Evolutionary conservation across 2,888 invertebrate genomes (phyloP).

Genomic region (Branchellion lobata): DNA sequence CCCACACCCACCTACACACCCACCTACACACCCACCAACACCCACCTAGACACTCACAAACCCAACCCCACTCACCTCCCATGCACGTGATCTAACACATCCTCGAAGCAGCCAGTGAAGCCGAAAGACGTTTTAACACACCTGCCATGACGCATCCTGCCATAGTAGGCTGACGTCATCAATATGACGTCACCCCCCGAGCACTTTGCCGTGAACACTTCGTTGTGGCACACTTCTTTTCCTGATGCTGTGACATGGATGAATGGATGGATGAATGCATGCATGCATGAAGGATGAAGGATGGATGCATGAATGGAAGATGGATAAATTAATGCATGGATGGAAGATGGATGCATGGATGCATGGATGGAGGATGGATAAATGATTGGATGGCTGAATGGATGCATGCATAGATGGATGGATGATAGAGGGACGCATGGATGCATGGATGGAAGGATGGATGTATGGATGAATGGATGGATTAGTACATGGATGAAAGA

Average conservation of each 20-base stretch:
- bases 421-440: background rate
- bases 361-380: background rate
- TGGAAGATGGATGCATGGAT: background rate
- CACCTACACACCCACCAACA: background rate
- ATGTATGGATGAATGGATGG: background rate
- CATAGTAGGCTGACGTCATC: constrained; percentile 46
- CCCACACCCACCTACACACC: background rate
- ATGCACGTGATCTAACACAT: constrained; percentile 45
- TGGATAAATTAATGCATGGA: background rate
- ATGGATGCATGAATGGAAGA: background rate
- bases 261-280: background rate
- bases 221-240: constrained; percentile 46
- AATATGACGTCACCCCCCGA: constrained; percentile 44
- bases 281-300: background rate
- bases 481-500: too few relatives aligned
- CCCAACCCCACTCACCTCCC: constrained; percentile 19
- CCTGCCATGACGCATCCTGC: constrained; percentile 46
- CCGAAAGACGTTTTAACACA: constrained; percentile 46
- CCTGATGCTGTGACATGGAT: background rate
- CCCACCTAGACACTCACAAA: background rate
- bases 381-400: background rate
- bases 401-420: background rate
- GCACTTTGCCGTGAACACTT: constrained; percentile 46
- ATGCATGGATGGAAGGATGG: background rate
- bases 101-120: constrained; percentile 47